Percentiles rank a stretch among this genome's conserved stretches.
Evolutionary conservation across 1,140 invertebrate genomes (phyloP).

Genomic region (Chrysopa pallens): DNA sequence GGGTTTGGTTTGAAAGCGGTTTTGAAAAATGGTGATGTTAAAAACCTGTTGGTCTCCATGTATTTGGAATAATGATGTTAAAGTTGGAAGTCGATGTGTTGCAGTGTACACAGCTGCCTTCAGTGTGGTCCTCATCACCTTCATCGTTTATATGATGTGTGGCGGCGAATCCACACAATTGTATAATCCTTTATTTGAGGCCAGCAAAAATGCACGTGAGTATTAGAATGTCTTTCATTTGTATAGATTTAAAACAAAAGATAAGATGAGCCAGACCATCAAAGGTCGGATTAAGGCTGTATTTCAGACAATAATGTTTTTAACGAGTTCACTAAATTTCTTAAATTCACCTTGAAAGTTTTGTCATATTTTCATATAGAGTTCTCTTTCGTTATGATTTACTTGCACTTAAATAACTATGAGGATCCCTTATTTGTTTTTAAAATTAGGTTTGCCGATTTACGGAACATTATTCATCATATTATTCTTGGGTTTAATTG

Average conservation of each 20-base stretch:
- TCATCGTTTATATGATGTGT: conserved; percentile 52
- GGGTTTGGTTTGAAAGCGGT: background rate
- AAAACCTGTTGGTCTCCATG: conserved; percentile 73
- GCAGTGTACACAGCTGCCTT: conserved; percentile 58
- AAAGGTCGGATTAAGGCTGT: no score
- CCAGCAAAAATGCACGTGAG: conserved; percentile 61
- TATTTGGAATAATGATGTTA: conserved; percentile 63
- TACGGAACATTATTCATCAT: conserved; percentile 53
- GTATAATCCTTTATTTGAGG: conserved; percentile 74
- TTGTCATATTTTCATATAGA: no score
- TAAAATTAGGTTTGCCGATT: conserved; percentile 56
- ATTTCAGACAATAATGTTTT: no score
- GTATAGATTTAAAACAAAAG: no score
- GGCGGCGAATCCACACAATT: conserved; percentile 74
- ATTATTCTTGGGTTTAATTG: conserved; percentile 49
- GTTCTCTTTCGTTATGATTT: conserved; percentile 9
- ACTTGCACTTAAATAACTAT: conserved; percentile 4
- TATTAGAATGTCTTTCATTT: no score
- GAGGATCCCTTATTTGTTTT: conserved; percentile 7
- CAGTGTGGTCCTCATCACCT: conserved; percentile 53
- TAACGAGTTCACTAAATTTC: no score
- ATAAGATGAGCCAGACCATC: no score
- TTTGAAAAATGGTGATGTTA: conserved; percentile 47
- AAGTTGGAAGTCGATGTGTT: conserved; percentile 53
- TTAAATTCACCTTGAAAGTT: no score